Conservation (phyloP, 2,797 vertebrate genomes). For the Thamnophis elegans region DNA sequence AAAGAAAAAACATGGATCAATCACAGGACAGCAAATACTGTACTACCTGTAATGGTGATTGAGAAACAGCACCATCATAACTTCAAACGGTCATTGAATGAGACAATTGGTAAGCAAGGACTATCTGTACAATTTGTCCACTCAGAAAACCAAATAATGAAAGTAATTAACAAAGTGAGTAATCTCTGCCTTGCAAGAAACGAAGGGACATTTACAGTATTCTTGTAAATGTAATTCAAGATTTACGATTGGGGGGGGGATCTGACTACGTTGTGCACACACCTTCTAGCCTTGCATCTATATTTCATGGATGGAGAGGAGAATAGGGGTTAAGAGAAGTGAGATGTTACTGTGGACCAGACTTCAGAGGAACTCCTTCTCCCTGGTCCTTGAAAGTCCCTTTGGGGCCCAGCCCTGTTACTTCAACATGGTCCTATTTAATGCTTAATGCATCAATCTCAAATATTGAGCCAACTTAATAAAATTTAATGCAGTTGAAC, state of each 20-base stretch:
- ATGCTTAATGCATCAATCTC: neutral
- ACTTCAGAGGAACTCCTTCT: neutral
- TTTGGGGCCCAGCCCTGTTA: neutral
- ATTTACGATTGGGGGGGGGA: neutral
- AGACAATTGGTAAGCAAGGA: neutral
- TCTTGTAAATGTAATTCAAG: neutral
- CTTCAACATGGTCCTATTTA: neutral
- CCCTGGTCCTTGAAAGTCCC: neutral
- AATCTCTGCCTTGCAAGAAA: neutral
- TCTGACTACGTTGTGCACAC: neutral
- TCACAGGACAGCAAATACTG: neutral
- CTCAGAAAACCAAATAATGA: neutral
- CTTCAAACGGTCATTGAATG: neutral
- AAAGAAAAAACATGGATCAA: neutral
- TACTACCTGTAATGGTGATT: neutral
- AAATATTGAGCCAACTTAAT: neutral
- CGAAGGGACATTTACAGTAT: neutral
- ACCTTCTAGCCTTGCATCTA: rapidly evolving
- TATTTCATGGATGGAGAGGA: rapidly evolving
- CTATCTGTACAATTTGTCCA: neutral
- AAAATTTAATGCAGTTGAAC: slow-evolving; percentile 10
- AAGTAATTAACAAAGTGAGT: neutral
- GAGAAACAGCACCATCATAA: neutral
- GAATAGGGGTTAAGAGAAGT: neutral
- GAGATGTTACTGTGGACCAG: neutral